These are phyloP conservation scores for Drosophila takahashii DNA, from an alignment of 1,140 invertebrate species.

Conservation along the genomic window DNA sequence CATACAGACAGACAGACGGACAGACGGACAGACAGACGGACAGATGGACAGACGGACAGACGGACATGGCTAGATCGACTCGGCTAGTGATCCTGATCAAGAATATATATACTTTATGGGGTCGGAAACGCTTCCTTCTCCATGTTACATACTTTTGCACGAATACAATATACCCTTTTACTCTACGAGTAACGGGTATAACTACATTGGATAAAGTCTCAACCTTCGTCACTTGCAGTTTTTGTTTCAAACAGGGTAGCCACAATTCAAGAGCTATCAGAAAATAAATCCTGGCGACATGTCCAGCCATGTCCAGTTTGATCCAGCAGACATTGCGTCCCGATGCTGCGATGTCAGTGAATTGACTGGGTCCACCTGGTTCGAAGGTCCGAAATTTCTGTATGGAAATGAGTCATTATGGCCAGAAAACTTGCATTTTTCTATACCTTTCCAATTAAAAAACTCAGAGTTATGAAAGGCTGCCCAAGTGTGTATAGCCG, in stretches of 20 bases:
- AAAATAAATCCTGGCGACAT: background rate
- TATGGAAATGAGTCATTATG: background rate
- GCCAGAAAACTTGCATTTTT: background rate
- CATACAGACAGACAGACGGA: too few relatives aligned
- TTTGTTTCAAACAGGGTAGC: background rate
- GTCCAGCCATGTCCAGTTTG: background rate
- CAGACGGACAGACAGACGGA: too few relatives aligned
- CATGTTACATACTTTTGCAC: too few relatives aligned
- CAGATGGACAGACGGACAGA: too few relatives aligned
- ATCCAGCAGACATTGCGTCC: background rate
- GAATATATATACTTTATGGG: too few relatives aligned
- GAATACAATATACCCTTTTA: too few relatives aligned
- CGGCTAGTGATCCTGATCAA: too few relatives aligned
- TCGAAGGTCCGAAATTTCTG: background rate
- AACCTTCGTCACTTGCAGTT: background rate
- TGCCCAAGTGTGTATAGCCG: background rate
- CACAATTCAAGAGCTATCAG: background rate
- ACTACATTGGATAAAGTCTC: background rate
- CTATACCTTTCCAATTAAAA: background rate
- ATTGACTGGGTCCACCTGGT: background rate
- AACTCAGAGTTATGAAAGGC: background rate
- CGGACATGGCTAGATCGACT: too few relatives aligned
- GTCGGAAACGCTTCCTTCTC: too few relatives aligned
- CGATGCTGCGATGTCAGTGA: background rate
- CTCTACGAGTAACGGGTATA: too few relatives aligned